Conservation (phyloP, 2,797 vertebrate species). For the Paratrypauchen microcephalus region DNA sequence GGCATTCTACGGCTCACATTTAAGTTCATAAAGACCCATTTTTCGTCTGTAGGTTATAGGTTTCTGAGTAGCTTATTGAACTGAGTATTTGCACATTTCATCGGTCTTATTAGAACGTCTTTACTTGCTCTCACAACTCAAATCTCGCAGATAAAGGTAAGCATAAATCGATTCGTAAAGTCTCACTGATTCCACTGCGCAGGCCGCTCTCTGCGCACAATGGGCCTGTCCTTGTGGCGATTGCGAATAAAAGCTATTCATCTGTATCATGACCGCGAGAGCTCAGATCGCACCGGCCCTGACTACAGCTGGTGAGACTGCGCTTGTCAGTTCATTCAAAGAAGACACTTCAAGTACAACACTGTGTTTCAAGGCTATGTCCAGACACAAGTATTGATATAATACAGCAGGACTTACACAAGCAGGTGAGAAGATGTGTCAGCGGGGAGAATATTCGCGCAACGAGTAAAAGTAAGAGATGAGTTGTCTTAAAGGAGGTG, state of each 20-base stretch:
- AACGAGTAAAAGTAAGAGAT: too few relatives aligned
- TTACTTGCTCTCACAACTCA: not conserved
- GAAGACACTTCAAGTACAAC: not conserved
- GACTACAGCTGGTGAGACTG: not conserved
- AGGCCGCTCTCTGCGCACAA: not conserved
- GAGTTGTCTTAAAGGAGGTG: too few relatives aligned
- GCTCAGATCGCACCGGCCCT: not conserved
- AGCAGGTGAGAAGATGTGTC: too few relatives aligned
- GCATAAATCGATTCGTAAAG: not conserved
- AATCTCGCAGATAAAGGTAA: not conserved
- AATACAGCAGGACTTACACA: not conserved
- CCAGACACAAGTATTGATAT: not conserved
- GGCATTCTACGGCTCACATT: too few relatives aligned
- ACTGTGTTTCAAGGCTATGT: not conserved
- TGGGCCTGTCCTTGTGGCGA: conserved; percentile 1
- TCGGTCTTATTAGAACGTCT: not conserved
- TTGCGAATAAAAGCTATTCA: not conserved
- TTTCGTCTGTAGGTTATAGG: too few relatives aligned
- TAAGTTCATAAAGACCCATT: too few relatives aligned
- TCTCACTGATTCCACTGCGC: not conserved
- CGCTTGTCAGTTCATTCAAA: not conserved
- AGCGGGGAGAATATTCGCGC: too few relatives aligned
- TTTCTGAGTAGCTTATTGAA: not conserved
- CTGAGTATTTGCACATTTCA: not conserved
- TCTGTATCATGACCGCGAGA: conserved; percentile 1